These are phyloP conservation scores for Tetranychus piercei DNA, from an alignment of 2,888 invertebrate genomes.

Conservation along the genomic window DNA sequence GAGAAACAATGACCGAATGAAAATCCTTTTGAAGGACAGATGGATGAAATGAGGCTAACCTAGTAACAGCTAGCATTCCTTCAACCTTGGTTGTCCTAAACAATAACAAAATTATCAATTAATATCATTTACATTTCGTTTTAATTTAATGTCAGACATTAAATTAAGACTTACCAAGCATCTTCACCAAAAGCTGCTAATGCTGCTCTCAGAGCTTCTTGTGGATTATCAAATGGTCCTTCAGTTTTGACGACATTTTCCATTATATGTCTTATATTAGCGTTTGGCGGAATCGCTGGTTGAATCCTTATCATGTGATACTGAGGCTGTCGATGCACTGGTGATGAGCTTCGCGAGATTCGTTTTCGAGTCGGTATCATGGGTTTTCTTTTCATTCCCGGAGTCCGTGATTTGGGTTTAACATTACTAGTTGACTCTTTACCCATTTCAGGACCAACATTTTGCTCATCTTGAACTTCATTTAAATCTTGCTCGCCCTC, in stretches of 20 bases:
- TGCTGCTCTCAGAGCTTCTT: conserved; percentile 45
- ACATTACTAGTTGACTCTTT: not conserved
- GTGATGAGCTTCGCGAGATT: conserved; percentile 13
- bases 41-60: conserved; percentile 32
- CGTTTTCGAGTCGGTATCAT: not conserved
- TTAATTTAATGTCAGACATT: not conserved
- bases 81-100: conserved; percentile 34
- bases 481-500: not conserved
- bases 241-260: conserved; percentile 22
- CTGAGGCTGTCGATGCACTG: not conserved
- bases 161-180: conserved; percentile 31
- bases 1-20: conserved; percentile 32
- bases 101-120: not conserved
- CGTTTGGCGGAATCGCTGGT: conserved; percentile 22
- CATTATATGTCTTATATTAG: conserved; percentile 22
- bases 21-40: conserved; percentile 31
- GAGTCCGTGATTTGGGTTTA: conserved; percentile 9
- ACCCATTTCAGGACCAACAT: not conserved
- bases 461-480: not conserved
- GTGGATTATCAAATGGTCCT: conserved; percentile 44
- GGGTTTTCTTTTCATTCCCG: conserved; percentile 10
- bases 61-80: conserved; percentile 32
- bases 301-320: conserved; percentile 19
- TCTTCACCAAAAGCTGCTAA: conserved; percentile 31
- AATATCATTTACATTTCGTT: too few species aligned